Percentiles rank a stretch among this genome's conserved stretches.
These are phyloP conservation scores for Capreolus pygargus DNA, from an alignment of 2,113 vertebrate genomes.

Conservation along the genomic window DNA sequence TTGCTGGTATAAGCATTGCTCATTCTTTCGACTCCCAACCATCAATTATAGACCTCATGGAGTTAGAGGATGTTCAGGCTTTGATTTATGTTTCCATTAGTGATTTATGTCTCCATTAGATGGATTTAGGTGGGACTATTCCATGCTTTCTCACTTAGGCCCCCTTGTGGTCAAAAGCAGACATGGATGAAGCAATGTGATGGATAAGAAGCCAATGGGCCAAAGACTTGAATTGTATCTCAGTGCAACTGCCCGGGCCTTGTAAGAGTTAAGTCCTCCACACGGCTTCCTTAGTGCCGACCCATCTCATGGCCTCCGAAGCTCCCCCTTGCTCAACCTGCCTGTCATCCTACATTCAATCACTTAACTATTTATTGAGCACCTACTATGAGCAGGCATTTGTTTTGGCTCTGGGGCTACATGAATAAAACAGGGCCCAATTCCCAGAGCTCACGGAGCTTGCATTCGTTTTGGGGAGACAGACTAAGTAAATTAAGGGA, in stretches of 20 bases:
- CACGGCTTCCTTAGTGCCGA: background rate
- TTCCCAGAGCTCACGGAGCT: background rate
- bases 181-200: background rate
- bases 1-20: conserved; percentile 19
- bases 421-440: background rate
- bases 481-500: background rate
- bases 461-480: background rate
- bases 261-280: background rate
- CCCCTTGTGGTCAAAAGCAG: conserved; percentile 34
- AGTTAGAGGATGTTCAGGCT: conserved; percentile 1
- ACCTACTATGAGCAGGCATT: background rate
- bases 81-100: conserved; percentile 25
- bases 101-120: conserved; percentile 33
- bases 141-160: background rate
- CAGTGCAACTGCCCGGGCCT: background rate
- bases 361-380: background rate
- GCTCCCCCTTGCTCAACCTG: background rate
- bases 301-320: background rate
- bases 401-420: background rate
- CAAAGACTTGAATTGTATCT: background rate
- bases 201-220: background rate
- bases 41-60: conserved; percentile 6
- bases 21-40: background rate
- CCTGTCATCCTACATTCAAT: background rate
- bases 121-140: background rate